These are phyloP conservation scores for Operophtera brumata DNA, from an alignment of 2,888 invertebrate species.

Conservation along the genomic window DNA sequence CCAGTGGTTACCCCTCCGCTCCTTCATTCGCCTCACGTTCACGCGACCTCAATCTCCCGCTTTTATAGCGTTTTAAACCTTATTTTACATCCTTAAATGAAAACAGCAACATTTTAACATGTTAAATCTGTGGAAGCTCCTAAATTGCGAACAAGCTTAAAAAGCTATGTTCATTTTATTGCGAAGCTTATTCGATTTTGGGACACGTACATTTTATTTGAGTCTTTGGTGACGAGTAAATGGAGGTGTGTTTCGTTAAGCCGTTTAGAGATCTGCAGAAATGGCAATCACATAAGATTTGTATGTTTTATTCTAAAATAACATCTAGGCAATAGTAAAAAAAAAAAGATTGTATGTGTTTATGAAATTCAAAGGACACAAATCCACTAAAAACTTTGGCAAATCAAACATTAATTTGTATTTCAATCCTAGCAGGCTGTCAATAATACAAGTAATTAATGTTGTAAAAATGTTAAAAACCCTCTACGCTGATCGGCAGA, in stretches of 20 bases:
- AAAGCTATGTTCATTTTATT: constrained; percentile 54
- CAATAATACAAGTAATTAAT: too few species aligned
- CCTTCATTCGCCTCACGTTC: constrained; percentile 1
- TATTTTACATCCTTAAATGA: constrained; percentile 49
- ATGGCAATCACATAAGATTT: too few species aligned
- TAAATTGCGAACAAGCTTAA: constrained; percentile 49
- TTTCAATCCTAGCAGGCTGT: too few species aligned
- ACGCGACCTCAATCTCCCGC: constrained; percentile 43
- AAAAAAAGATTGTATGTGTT: too few species aligned
- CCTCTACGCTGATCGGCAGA: too few species aligned
- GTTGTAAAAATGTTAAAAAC: too few species aligned
- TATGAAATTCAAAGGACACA: too few species aligned
- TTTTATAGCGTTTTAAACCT: constrained; percentile 48
- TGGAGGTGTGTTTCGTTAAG: not conserved
- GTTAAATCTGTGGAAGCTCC: constrained; percentile 45
- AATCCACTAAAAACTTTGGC: too few species aligned
- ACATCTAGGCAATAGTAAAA: too few species aligned
- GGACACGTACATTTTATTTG: constrained; percentile 12
- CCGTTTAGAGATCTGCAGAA: not conserved
- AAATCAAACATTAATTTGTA: too few species aligned
- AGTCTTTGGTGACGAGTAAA: not conserved
- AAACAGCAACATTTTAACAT: constrained; percentile 47
- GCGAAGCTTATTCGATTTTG: constrained; percentile 24
- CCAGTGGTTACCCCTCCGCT: too few species aligned
- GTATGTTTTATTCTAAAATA: too few species aligned